phyloP scores from a whole-genome alignment of 2,113 vertebrate species.

The Crotalus helleri region DNA sequence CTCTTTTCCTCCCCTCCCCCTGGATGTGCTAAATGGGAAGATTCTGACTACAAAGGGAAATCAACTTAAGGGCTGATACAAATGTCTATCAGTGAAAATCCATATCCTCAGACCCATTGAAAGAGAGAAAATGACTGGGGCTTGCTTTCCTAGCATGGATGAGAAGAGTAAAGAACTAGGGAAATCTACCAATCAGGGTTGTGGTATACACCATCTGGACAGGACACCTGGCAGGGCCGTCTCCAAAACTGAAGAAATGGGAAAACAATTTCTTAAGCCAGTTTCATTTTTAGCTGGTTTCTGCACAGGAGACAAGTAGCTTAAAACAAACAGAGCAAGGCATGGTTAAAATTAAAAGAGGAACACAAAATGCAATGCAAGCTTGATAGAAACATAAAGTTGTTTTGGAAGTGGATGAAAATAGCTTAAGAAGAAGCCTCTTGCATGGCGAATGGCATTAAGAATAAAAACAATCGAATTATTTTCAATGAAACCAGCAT shows the following conservation, averaged over 20 bases:
- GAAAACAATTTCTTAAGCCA: too few relatives aligned
- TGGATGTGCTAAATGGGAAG: neutral
- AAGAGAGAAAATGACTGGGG: neutral
- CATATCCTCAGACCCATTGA: neutral
- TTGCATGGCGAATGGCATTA: neutral
- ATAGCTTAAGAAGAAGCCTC: neutral
- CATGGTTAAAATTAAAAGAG: neutral
- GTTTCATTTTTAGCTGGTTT: too few relatives aligned
- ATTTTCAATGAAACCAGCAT: neutral
- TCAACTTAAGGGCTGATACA: neutral
- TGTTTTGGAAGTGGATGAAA: neutral
- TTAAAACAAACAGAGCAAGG: neutral
- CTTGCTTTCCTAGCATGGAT: neutral
- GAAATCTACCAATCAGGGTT: neutral
- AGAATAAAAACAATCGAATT: neutral
- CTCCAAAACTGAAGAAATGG: neutral
- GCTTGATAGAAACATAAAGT: neutral
- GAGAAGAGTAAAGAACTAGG: neutral
- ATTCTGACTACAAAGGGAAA: neutral
- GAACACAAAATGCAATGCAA: neutral
- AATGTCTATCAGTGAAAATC: neutral
- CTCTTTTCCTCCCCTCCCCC: neutral
- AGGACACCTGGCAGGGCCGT: neutral
- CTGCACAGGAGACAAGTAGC: too few relatives aligned
- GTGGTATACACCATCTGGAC: neutral